These are phyloP conservation scores for Pachycephala philippinensis DNA, from an alignment of 2,113 vertebrate species.

Conservation along the genomic window DNA sequence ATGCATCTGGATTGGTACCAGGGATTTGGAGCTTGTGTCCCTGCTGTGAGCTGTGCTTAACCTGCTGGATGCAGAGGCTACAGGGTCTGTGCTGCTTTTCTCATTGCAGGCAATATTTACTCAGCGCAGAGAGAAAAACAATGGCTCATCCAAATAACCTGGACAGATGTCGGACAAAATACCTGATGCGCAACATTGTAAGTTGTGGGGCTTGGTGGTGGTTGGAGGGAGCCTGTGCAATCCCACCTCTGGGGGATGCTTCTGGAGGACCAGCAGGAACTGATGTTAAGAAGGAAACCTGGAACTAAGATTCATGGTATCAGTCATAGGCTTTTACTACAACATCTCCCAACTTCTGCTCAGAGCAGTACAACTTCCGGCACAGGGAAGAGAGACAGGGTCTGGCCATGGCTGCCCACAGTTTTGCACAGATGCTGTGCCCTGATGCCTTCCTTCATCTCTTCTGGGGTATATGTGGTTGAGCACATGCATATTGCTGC, in stretches of 20 bases:
- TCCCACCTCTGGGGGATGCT: background rate
- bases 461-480: background rate
- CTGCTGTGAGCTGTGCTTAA: background rate
- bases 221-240: background rate
- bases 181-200: conserved; percentile 82
- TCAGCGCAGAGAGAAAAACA: conserved; percentile 72
- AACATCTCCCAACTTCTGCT: background rate
- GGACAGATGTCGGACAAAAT: conserved; percentile 79
- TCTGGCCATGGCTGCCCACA: background rate
- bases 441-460: background rate
- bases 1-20: background rate
- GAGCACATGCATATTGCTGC: background rate
- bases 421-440: background rate
- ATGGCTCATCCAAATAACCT: conserved; percentile 82
- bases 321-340: background rate
- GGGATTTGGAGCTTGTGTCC: background rate
- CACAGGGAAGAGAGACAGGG: background rate
- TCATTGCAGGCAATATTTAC: conserved; percentile 80
- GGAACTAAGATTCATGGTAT: background rate
- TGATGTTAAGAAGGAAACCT: background rate
- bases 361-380: background rate
- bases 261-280: background rate
- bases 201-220: background rate
- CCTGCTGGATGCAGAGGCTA: background rate
- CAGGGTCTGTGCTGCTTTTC: background rate